Evolutionary conservation across 2,797 vertebrate species (phyloP), one percentile per base, ranked within the genome.

Genomic region (Chaetodon trifasciatus): DNA sequence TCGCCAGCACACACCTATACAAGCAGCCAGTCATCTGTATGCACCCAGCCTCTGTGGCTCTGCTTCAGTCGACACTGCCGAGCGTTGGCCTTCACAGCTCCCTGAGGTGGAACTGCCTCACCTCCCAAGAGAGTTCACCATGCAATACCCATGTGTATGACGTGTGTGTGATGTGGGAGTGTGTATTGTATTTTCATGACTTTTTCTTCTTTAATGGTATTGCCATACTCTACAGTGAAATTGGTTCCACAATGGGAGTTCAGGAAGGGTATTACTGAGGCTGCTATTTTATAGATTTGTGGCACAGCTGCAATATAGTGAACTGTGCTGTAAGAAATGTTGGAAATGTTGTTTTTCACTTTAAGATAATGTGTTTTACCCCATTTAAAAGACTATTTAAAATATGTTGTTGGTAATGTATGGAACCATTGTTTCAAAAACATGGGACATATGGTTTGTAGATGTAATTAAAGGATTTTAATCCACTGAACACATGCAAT

Each of bases 71-170:
- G 8, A 53, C 74, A 61, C 56, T 76, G 70, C 75, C 6, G 49
- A 78, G 82, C 5, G 37, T 17, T 19, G 85, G 89, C 82, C 90
- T 92, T 90, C 90, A 86, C 86, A 79, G 90, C 78, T 89, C 89
- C 87, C 87, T 81, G 87, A 89, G 88, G 87, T 91, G 88, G 89
- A 92, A 90, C 89, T 74, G 83, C 79, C 44, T 89, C 42, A 42
- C 47, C 56, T 87, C 88, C 88, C 78, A 56, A 0, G 70, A 78
- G 89, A 81, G 49, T 69, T 81, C 82, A 82, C 37, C 63, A 67
- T 5, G 39, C 73, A 81, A 56, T 63, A 53, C 82, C 76, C 81
- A 2, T 40, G 70, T 77, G 58, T 21, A 39, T 32, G 28, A 8
- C n/a, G 32, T 44, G 57, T 60, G 70, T 49, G 70, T 47, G 62